A percentile compares a stretch with the other conserved stretches of the same genome.
phyloP scores from a whole-genome alignment of 2,113 vertebrate genomes.

The Paedocypris sp. region DNA sequence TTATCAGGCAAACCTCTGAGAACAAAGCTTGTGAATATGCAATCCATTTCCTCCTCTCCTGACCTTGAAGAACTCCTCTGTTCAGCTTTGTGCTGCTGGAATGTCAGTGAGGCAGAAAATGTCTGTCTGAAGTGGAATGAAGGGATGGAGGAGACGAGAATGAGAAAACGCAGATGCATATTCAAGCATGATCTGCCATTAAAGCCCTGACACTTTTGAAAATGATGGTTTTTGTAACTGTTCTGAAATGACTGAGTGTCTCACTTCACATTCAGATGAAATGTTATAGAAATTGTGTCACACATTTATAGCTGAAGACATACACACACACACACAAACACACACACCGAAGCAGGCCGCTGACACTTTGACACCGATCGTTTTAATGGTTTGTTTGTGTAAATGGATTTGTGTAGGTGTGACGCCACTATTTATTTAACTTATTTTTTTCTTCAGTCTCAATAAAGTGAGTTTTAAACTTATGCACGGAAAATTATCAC shows the following conservation, averaged over 20 bases:
- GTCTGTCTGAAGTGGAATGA: conserved; percentile 54
- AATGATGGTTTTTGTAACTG: not conserved
- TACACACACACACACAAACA: not conserved
- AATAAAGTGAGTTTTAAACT: not conserved
- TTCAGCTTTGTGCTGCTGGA: conserved; percentile 39
- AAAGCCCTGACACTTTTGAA: not conserved
- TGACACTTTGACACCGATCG: conserved; percentile 3
- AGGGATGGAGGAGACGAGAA: not conserved
- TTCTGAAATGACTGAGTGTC: not conserved
- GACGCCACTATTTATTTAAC: conserved; percentile 10
- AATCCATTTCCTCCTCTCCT: not conserved
- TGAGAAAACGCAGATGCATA: not conserved
- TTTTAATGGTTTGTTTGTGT: not conserved
- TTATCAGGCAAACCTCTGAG: not conserved
- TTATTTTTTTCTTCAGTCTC: not conserved
- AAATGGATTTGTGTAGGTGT: conserved; percentile 5
- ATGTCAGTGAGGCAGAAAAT: conserved; percentile 52
- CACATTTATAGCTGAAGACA: not conserved
- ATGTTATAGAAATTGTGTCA: not conserved
- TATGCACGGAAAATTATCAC: conserved; percentile 1
- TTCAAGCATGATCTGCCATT: conserved; percentile 3
- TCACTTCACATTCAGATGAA: not conserved
- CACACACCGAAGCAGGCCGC: not conserved
- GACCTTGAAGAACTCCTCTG: conserved; percentile 45
- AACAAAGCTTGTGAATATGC: not conserved